Evolutionary conservation across 2,113 vertebrate species (phyloP).

Genomic region (Heterotis niloticus): DNA sequence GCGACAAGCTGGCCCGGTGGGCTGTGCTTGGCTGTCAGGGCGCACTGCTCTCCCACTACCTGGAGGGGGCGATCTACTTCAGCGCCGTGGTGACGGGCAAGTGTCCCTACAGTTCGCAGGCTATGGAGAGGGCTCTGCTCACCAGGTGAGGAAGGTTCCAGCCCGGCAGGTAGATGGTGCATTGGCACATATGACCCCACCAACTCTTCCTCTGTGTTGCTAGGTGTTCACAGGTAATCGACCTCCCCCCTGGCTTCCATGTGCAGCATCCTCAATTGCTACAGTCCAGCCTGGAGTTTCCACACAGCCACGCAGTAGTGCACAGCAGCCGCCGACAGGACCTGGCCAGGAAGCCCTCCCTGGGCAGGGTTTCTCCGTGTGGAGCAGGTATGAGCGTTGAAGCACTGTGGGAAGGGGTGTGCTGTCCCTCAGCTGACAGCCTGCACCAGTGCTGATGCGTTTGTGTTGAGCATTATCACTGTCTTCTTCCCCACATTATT

Average conservation of each 20-base stretch:
- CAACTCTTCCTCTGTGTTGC: not conserved
- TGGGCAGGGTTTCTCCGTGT: conserved; percentile 74
- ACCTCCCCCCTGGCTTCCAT: conserved; percentile 74
- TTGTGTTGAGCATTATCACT: too few species aligned
- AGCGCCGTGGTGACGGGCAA: conserved; percentile 75
- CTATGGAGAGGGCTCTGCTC: conserved; percentile 73
- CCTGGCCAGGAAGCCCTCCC: conserved; percentile 16
- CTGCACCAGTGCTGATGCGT: not conserved
- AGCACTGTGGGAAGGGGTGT: too few species aligned
- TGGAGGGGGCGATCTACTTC: conserved; percentile 80
- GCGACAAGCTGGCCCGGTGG: conserved; percentile 87
- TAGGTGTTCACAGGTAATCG: conserved; percentile 69
- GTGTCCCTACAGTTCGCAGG: conserved; percentile 77
- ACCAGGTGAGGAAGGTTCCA: conserved; percentile 59
- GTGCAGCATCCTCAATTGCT: conserved; percentile 60
- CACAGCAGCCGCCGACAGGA: conserved; percentile 43
- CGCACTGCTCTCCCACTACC: conserved; percentile 84
- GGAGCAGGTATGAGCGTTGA: conserved; percentile 75
- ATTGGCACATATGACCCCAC: not conserved
- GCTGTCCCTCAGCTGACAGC: too few species aligned
- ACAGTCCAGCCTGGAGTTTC: conserved; percentile 76
- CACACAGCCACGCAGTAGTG: conserved; percentile 70
- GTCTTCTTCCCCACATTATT: too few species aligned
- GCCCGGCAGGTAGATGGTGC: not conserved
- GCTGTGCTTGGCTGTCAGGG: conserved; percentile 86